phyloP scores from a whole-genome alignment of 1,140 invertebrate genomes.

The Drosophila orena region DNA sequence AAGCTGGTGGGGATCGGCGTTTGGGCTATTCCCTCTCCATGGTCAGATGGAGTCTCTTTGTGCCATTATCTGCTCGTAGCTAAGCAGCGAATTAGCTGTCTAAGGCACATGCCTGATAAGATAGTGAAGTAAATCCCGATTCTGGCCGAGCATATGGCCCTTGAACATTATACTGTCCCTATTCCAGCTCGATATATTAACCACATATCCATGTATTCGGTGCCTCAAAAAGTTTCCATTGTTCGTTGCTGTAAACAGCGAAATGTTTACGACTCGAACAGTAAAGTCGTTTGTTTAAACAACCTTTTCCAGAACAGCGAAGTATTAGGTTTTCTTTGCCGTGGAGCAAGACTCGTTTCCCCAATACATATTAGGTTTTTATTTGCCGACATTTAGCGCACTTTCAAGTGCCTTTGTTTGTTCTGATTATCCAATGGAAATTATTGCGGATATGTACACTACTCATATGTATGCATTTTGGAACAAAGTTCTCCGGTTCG shows the following conservation, averaged over 20 bases:
- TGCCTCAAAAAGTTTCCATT: conserved; percentile 29
- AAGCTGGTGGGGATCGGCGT: conserved; percentile 6
- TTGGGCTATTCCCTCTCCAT: conserved; percentile 1
- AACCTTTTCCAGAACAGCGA: conserved; percentile 1
- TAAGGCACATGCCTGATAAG: conserved; percentile 17
- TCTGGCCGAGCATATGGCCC: conserved; percentile 7
- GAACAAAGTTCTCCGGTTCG: not conserved
- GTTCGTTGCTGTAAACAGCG: conserved; percentile 3
- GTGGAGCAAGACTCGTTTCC: not conserved
- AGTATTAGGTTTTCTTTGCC: not conserved
- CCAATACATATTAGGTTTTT: not conserved
- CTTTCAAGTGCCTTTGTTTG: not conserved
- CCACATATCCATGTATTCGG: not conserved
- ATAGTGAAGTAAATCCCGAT: conserved; percentile 17
- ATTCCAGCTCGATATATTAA: conserved; percentile 5
- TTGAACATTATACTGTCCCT: not conserved
- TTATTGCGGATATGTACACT: not conserved
- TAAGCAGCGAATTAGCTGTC: conserved; percentile 46
- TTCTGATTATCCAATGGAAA: not conserved
- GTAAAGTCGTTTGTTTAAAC: conserved; percentile 22
- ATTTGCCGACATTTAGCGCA: not conserved
- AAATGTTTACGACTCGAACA: conserved; percentile 19
- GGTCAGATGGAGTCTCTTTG: conserved; percentile 6
- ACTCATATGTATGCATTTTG: not conserved
- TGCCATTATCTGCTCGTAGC: conserved; percentile 23